Evolutionary conservation across 2,113 vertebrate species (phyloP), one percentile per base, ranked within the genome.

Genomic region (Plecturocebus donacophilus): DNA sequence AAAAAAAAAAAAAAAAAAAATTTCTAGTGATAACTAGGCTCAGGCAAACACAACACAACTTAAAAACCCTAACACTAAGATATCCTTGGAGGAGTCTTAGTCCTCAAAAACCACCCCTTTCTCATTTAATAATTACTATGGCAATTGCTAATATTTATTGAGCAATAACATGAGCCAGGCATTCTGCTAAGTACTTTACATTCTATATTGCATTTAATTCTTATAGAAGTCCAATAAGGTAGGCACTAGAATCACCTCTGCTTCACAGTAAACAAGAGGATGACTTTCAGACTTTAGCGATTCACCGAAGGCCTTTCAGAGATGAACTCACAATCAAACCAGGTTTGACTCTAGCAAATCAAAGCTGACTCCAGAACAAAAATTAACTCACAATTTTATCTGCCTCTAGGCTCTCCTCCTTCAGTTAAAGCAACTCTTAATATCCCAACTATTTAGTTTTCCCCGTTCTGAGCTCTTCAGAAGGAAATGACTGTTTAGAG

Each of bases 351-450:
- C 32, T 16, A 54, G 40, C n/a, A 81, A 93, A 82, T 47, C 5
- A 58, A 81, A 71, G 54, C 11, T 12, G 20, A 90, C 40, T 91
- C 23, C 38, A 76, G 73, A 71, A n/a, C 8, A 81, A 83, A 93
- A 56, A 35, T n/a, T 11, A 91, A 56, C 13, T n/a, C 23, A 45
- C 13, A 17, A 35, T 23, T 84, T 76, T 90, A 94, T 70, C 89
- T 91, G 20, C 30, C 32, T 66, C 68, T 85, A 93, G 40, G 32
- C 40, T 81, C 79, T 47, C 25, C 25, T 13, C 45, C 27, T 70
- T 16, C 23, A 25, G 54, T 83, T 88, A 89, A 87, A 98, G 94
- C 8, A 32, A 42, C 86, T 96, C 42, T 91, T 92, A 85, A 52
- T 77, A 52, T 27, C 38, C 16, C 75, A 85, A 47, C 45, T 58